These are phyloP conservation scores for Pseudomugil tenellus DNA, from an alignment of 2,797 vertebrate species.

Conservation along the genomic window DNA sequence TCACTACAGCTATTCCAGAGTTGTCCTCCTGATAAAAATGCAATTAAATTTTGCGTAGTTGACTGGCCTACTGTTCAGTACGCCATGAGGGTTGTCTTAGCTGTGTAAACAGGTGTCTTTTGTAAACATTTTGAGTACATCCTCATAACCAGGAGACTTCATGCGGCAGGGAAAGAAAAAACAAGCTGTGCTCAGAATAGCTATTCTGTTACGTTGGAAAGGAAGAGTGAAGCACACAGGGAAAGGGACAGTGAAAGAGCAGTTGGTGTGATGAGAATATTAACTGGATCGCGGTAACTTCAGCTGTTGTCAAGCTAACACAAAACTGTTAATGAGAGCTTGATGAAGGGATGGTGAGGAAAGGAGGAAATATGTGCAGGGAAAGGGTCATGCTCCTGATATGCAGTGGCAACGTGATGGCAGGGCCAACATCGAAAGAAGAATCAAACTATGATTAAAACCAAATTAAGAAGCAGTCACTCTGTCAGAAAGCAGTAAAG, in stretches of 20 bases:
- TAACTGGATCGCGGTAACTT: slow-evolving; percentile 52
- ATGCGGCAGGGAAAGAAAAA: slow-evolving; percentile 40
- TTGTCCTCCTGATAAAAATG: too few relatives aligned
- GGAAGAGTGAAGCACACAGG: slow-evolving; percentile 16
- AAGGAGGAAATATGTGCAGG: not conserved
- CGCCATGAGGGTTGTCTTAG: not conserved
- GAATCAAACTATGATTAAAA: slow-evolving; percentile 62
- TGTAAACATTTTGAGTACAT: slow-evolving; percentile 35
- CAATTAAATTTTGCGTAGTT: too few relatives aligned
- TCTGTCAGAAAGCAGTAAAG: not conserved
- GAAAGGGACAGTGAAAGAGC: slow-evolving; percentile 35
- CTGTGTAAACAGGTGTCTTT: slow-evolving; percentile 21
- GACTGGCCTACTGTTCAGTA: too few relatives aligned
- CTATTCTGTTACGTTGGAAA: slow-evolving; percentile 30
- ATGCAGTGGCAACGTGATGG: slow-evolving; percentile 35
- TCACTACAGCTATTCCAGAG: too few relatives aligned
- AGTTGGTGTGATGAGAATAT: slow-evolving; percentile 51
- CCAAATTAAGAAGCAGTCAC: slow-evolving; percentile 35
- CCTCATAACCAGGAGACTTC: slow-evolving; percentile 29
- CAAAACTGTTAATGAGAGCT: slow-evolving; percentile 56
- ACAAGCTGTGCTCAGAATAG: slow-evolving; percentile 52
- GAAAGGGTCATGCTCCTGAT: slow-evolving; percentile 20
- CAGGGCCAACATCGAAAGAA: not conserved
- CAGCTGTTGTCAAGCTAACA: slow-evolving; percentile 55
- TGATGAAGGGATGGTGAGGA: slow-evolving; percentile 31